Evolutionary conservation across 1,140 invertebrate genomes (phyloP).

Genomic region (Ruditapes philippinarum): DNA sequence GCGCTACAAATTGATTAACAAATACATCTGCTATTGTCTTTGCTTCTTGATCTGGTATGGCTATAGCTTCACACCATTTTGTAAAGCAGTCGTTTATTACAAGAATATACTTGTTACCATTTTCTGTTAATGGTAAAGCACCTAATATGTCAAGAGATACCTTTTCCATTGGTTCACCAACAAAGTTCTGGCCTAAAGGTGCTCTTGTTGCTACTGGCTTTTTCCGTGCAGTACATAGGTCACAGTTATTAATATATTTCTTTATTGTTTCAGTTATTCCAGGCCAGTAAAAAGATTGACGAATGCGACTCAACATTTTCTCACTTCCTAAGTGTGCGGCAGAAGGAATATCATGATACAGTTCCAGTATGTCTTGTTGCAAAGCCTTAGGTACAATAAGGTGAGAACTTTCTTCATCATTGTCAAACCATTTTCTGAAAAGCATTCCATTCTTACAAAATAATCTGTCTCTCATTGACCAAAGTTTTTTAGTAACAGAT

Average conservation of each 20-base stretch:
- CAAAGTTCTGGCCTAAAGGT: slow-evolving; percentile 20
- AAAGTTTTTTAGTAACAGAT: slow-evolving; percentile 11
- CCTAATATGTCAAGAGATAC: slow-evolving; percentile 80
- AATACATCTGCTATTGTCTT: slow-evolving; percentile 21
- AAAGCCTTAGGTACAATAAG: neutral
- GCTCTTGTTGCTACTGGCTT: neutral
- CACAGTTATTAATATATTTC: neutral
- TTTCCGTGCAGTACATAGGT: neutral
- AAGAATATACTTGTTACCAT: slow-evolving; percentile 12
- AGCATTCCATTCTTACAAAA: neutral
- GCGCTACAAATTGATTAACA: slow-evolving; percentile 25
- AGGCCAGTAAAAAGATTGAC: slow-evolving; percentile 13
- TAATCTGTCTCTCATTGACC: slow-evolving; percentile 4
- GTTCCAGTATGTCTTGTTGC: neutral
- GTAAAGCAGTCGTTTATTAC: slow-evolving; percentile 31
- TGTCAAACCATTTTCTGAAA: slow-evolving; percentile 13
- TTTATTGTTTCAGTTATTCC: neutral
- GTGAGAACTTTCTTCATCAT: neutral
- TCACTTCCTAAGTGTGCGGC: neutral
- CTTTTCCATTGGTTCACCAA: slow-evolving; percentile 66
- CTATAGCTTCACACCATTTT: slow-evolving; percentile 16
- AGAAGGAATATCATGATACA: neutral
- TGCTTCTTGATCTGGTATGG: neutral
- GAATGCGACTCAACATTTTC: neutral
- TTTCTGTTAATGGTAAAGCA: slow-evolving; percentile 70